Evolutionary conservation across 1,140 invertebrate genomes (phyloP).

Genomic region (Drosophila santomea): DNA sequence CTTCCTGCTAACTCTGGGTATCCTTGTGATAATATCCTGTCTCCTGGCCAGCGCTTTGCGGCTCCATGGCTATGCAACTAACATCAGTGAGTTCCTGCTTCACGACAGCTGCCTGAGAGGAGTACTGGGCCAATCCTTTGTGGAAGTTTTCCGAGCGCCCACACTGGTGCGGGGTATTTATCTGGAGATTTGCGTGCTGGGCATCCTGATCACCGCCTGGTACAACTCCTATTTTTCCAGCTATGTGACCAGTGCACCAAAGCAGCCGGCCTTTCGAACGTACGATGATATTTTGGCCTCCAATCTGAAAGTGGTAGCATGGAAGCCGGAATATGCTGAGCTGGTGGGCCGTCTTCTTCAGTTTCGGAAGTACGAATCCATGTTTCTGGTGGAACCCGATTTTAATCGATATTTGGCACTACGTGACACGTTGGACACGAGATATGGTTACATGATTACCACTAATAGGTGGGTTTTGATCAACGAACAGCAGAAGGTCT

Average conservation of each 20-base stretch:
- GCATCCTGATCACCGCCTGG: conserved; percentile 71
- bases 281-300: conserved; percentile 71
- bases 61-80: conserved; percentile 51
- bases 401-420: conserved; percentile 46
- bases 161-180: conserved; percentile 62
- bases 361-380: conserved; percentile 62
- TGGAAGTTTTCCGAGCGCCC: conserved; percentile 54
- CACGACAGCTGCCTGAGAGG: conserved; percentile 72
- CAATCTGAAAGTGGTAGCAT: conserved; percentile 51
- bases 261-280: conserved; percentile 39
- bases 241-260: conserved; percentile 69
- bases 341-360: conserved; percentile 44
- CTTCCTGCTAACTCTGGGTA: conserved; percentile 52
- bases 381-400: conserved; percentile 59
- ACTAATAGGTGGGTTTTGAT: conserved; percentile 62
- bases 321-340: conserved; percentile 63
- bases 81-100: conserved; percentile 54
- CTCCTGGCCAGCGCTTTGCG: conserved; percentile 43
- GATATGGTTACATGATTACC: conserved; percentile 68
- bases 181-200: conserved; percentile 68
- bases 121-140: conserved; percentile 69
- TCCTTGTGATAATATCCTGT: conserved; percentile 47
- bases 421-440: conserved; percentile 58
- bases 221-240: conserved; percentile 79
- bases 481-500: conserved; percentile 71